Percentiles rank a stretch among this genome's conserved stretches.
These are phyloP conservation scores for Trinorchestia longiramus DNA, from an alignment of 1,140 invertebrate genomes.

Conservation along the genomic window DNA sequence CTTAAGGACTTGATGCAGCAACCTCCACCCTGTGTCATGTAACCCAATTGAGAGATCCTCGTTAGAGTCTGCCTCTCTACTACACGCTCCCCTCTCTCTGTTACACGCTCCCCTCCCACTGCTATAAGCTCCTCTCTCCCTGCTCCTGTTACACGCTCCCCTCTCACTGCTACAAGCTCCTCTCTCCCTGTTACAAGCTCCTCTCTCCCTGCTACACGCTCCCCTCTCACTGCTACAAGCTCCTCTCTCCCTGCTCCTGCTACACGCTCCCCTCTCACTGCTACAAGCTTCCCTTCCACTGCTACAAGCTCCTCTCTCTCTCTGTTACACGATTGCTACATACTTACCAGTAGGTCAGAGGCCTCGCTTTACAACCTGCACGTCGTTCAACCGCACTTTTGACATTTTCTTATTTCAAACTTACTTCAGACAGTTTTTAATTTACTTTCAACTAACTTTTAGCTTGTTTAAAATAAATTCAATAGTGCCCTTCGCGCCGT, in stretches of 20 bases:
- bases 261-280: neutral
- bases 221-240: neutral
- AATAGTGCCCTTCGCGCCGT: neutral
- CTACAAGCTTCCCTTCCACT: too few relatives aligned
- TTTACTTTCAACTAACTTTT: too few relatives aligned
- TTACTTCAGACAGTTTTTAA: too few relatives aligned
- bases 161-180: too few relatives aligned
- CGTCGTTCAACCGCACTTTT: neutral
- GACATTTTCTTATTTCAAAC: neutral
- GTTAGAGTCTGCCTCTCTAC: neutral
- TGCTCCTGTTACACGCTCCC: too few relatives aligned
- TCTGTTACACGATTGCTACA: too few relatives aligned
- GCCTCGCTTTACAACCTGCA: neutral
- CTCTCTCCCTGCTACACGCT: too few relatives aligned
- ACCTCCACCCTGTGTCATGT: neutral
- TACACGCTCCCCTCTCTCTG: neutral
- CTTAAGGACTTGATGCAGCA: neutral
- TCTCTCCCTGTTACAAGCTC: too few relatives aligned
- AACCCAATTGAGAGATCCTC: neutral
- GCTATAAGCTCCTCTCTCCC: too few relatives aligned
- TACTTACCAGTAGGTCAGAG: too few relatives aligned
- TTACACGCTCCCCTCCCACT: too few relatives aligned
- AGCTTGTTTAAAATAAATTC: neutral
- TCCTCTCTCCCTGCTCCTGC: neutral
- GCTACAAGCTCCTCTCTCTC: too few relatives aligned